Conservation (phyloP, 2,113 vertebrate species). For the Pionites leucogaster region DNA sequence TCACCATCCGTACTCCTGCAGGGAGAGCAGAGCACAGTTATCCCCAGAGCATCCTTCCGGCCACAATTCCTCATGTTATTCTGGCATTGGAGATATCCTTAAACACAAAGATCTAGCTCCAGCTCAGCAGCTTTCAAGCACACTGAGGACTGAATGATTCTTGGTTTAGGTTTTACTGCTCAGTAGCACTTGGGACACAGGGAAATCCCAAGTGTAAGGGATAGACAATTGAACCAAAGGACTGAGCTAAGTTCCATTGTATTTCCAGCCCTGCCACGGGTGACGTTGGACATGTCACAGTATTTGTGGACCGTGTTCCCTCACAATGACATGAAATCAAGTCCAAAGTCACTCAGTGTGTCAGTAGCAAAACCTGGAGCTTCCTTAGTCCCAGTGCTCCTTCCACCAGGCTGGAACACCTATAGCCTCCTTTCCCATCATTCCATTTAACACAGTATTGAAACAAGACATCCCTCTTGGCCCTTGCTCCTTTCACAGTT, state of each 20-base stretch:
- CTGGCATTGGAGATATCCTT: not conserved
- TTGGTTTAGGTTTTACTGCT: not conserved
- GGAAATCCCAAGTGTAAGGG: not conserved
- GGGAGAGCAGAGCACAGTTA: not conserved
- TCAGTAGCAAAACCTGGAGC: not conserved
- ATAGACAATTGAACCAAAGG: not conserved
- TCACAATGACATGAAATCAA: not conserved
- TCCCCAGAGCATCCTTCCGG: not conserved
- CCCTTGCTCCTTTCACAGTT: not conserved
- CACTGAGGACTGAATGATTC: not conserved
- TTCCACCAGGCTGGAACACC: not conserved
- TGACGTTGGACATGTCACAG: not conserved
- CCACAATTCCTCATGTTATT: not conserved
- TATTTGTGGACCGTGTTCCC: not conserved
- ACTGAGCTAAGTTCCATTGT: not conserved
- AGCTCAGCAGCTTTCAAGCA: not conserved
- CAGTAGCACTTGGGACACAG: not conserved
- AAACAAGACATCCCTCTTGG: not conserved
- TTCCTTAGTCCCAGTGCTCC: not conserved
- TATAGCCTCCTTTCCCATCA: not conserved
- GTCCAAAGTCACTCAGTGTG: not conserved
- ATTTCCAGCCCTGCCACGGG: not conserved
- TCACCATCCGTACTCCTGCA: conserved; percentile 84
- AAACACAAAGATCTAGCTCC: not conserved
- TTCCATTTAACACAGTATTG: not conserved